These are phyloP conservation scores for Ostrea denselamellosa DNA, from an alignment of 1,140 invertebrate genomes.

Conservation along the genomic window DNA sequence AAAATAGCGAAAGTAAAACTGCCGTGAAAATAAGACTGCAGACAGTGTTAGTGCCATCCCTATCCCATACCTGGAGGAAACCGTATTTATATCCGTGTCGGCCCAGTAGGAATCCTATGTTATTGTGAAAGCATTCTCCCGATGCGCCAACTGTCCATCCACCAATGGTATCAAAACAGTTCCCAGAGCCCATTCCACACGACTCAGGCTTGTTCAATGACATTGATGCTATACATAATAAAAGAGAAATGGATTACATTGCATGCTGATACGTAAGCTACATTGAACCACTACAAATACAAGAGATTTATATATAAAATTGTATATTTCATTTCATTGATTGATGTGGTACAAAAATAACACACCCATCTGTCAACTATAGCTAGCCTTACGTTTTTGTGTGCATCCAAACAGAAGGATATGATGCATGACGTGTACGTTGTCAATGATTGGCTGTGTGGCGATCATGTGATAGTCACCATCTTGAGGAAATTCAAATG, in stretches of 20 bases:
- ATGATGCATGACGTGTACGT: conserved; percentile 66
- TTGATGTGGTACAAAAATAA: too few relatives aligned
- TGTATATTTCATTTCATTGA: too few relatives aligned
- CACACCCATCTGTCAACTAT: too few relatives aligned
- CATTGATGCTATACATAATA: background rate
- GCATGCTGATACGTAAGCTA: too few relatives aligned
- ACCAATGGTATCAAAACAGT: conserved; percentile 53
- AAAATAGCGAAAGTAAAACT: too few relatives aligned
- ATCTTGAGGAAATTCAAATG: conserved; percentile 62
- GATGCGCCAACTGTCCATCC: conserved; percentile 53
- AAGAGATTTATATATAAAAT: too few relatives aligned
- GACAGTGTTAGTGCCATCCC: background rate
- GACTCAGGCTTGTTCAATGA: background rate
- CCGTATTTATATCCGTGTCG: conserved; percentile 43
- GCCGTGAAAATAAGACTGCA: too few relatives aligned
- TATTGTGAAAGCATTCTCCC: conserved; percentile 52
- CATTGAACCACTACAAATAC: too few relatives aligned
- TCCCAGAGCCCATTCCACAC: conserved; percentile 52
- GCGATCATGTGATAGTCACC: conserved; percentile 66
- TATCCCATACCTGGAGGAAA: conserved; percentile 50
- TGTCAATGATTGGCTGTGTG: conserved; percentile 62
- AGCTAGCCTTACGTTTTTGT: background rate
- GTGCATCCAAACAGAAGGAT: conserved; percentile 66
- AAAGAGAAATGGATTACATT: too few relatives aligned
- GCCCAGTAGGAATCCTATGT: conserved; percentile 53